Evolutionary conservation across 2,888 invertebrate genomes (phyloP).

Genomic region (Ormia ochracea): DNA sequence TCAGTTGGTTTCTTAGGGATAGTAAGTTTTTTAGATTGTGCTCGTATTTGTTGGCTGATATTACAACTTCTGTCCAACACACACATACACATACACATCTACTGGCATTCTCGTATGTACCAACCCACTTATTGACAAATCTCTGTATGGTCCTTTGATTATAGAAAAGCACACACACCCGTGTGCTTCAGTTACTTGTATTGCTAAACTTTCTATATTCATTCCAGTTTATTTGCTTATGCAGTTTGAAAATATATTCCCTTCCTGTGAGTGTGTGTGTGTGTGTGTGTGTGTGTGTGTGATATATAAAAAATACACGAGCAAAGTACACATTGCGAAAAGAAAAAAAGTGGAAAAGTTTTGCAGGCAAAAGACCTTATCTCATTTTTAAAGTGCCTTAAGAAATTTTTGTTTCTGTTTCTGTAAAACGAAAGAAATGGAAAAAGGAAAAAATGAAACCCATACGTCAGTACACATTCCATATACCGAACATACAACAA

Average conservation of each 20-base stretch:
- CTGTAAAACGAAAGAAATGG: constrained; percentile 43
- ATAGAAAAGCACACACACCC: neutral
- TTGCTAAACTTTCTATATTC: neutral
- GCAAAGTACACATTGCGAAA: constrained; percentile 26
- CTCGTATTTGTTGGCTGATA: constrained; percentile 40
- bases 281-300: constrained; percentile 21
- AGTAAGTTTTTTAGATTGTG: constrained; percentile 52
- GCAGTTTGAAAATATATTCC: constrained; percentile 10
- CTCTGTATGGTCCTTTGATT: constrained; percentile 13
- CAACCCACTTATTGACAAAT: neutral
- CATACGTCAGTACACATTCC: constrained; percentile 9
- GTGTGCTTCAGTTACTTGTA: too few species aligned
- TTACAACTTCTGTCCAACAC: constrained; percentile 4
- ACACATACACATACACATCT: neutral
- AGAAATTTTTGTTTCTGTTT: constrained; percentile 63
- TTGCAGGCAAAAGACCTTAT: constrained; percentile 76
- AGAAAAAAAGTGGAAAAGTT: constrained; percentile 69
- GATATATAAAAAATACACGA: constrained; percentile 39
- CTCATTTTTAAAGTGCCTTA: constrained; percentile 73
- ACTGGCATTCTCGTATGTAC: too few species aligned
- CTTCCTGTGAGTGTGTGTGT: neutral
- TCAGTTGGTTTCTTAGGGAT: constrained; percentile 64
- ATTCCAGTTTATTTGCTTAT: constrained; percentile 28
- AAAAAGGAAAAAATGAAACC: constrained; percentile 6
- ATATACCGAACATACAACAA: neutral